Evolutionary conservation across 2,888 invertebrate species (phyloP).

Genomic region (Xestobium rufovillosum): DNA sequence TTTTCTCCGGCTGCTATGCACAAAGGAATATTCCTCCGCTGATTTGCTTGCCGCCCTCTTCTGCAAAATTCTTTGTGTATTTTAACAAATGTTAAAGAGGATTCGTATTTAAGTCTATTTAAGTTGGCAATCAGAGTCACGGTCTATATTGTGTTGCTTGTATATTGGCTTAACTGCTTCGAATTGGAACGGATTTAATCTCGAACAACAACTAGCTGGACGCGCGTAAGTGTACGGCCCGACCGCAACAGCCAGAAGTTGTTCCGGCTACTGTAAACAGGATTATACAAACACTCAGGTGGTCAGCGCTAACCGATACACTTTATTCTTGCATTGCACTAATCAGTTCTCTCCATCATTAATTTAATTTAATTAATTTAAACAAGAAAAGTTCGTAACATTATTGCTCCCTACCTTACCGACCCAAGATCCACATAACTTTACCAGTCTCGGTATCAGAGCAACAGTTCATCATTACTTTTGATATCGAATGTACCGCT

Average conservation of each 20-base stretch:
- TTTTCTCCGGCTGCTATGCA: conserved; percentile 20
- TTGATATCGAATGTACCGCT: too few species aligned
- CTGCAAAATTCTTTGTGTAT: conserved; percentile 28
- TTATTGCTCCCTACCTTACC: too few species aligned
- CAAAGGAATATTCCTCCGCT: conserved; percentile 19
- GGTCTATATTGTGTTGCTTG: conserved; percentile 27
- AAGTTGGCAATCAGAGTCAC: conserved; percentile 24
- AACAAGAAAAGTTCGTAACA: too few species aligned
- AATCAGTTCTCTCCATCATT: too few species aligned
- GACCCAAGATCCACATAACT: too few species aligned
- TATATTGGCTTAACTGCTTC: conserved; percentile 35
- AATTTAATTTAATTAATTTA: too few species aligned
- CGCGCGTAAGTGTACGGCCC: conserved; percentile 18
- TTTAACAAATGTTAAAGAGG: conserved; percentile 30
- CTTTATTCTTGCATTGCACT: too few species aligned
- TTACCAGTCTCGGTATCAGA: too few species aligned
- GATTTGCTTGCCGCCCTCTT: too few species aligned
- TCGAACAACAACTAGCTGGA: not conserved
- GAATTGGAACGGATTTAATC: conserved; percentile 29
- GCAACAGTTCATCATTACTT: too few species aligned
- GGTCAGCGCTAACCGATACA: conserved; percentile 25
- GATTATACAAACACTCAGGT: conserved; percentile 33
- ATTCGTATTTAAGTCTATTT: conserved; percentile 24
- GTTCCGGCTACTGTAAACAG: conserved; percentile 28
- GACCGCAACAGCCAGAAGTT: conserved; percentile 23